Evolutionary conservation across 2,888 invertebrate species (phyloP).

Genomic region (Oscheius sp.): DNA sequence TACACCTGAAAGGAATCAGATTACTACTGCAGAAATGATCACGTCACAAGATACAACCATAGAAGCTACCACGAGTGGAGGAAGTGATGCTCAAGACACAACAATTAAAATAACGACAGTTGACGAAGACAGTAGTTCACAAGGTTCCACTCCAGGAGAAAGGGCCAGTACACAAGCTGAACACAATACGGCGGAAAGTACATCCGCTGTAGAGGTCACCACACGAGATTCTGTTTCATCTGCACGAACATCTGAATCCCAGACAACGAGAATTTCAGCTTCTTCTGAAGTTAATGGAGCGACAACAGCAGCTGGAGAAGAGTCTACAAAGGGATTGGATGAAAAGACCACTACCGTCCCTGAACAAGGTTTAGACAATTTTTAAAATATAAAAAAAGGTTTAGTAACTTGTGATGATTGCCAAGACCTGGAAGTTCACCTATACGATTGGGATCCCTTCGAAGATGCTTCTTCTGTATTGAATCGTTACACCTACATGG

Average conservation of each 20-base stretch:
- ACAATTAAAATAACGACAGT: background rate
- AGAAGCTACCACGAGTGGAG: background rate
- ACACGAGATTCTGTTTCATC: background rate
- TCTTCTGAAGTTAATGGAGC: background rate
- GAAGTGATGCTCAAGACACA: background rate
- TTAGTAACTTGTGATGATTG: constrained; percentile 42
- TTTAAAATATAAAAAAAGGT: background rate
- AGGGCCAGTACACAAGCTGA: too few relatives aligned
- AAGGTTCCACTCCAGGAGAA: too few relatives aligned
- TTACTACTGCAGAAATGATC: constrained; percentile 5
- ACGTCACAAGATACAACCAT: constrained; percentile 1
- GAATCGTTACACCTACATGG: constrained; percentile 43
- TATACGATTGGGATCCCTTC: constrained; percentile 44
- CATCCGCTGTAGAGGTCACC: background rate
- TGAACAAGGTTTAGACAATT: background rate
- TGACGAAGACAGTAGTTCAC: too few relatives aligned
- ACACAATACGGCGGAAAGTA: background rate
- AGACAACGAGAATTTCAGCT: constrained; percentile 12
- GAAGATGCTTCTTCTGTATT: constrained; percentile 52
- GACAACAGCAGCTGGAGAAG: background rate
- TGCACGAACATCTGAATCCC: background rate
- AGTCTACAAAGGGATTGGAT: background rate
- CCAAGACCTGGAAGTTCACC: constrained; percentile 38
- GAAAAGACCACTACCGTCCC: background rate
- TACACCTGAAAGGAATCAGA: too few relatives aligned